Conservation (phyloP, 37 sponge, comb jelly and placozoan genomes). For the Agelas oroides region DNA sequence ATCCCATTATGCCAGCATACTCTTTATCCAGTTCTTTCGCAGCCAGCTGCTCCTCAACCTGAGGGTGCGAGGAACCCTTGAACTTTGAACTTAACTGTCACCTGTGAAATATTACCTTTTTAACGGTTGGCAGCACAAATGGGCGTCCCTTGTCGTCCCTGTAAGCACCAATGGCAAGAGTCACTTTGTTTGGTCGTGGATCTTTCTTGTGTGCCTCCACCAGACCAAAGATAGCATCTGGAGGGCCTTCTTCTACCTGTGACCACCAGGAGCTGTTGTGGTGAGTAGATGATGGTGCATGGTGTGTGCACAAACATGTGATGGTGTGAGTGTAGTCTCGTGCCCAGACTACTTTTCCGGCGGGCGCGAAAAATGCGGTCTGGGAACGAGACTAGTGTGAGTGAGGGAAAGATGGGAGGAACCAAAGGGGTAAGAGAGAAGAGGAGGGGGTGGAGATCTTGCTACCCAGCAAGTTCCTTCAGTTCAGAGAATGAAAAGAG, state of each 20-base stretch:
- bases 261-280: slow-evolving; percentile 79
- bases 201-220: slow-evolving; percentile 95
- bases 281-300: slow-evolving; percentile 72
- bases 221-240: slow-evolving; percentile 94
- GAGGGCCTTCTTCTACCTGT: slow-evolving; percentile 77
- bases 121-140: slow-evolving; percentile 88
- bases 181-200: slow-evolving; percentile 88
- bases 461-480: too few relatives aligned
- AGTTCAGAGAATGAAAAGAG: too few relatives aligned
- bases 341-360: too few relatives aligned
- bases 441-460: too few relatives aligned
- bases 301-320: background rate
- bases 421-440: background rate
- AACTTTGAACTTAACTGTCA: background rate
- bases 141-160: slow-evolving; percentile 89
- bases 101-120: slow-evolving; percentile 55
- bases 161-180: slow-evolving; percentile 90
- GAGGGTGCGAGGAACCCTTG: background rate
- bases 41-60: slow-evolving; percentile 76
- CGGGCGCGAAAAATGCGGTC: too few relatives aligned
- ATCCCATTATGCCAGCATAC: slow-evolving; percentile 91
- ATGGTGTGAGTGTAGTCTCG: too few relatives aligned
- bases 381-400: too few relatives aligned
- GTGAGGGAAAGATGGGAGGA: background rate
- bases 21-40: slow-evolving; percentile 89